Conservation (phyloP, 2,888 invertebrate species). For the Andrena hattorfiana region DNA sequence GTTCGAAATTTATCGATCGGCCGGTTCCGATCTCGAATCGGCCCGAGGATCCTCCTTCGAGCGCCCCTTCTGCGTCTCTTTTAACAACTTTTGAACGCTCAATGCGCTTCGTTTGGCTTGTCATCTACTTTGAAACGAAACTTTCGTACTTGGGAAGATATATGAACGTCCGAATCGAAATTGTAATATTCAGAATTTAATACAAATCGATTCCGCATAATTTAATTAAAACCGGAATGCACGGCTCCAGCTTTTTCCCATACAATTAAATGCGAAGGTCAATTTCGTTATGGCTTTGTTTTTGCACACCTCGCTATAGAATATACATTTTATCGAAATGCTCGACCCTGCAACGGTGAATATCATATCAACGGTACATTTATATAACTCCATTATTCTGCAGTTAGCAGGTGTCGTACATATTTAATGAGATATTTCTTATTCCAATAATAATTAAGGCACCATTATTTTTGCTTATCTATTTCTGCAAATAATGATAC, state of each 20-base stretch:
- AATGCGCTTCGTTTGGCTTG: background rate
- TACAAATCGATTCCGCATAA: background rate
- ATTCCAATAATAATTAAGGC: constrained; percentile 14
- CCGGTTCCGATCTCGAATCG: constrained; percentile 38
- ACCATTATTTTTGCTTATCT: constrained; percentile 9
- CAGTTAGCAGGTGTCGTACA: constrained; percentile 24
- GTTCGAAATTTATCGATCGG: constrained; percentile 52
- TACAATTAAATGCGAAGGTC: background rate
- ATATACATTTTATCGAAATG: background rate
- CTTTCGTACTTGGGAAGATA: background rate
- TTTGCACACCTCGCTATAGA: background rate
- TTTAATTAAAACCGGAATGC: background rate
- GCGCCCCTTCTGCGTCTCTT: constrained; percentile 17
- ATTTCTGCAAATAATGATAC: constrained; percentile 7
- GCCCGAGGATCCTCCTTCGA: constrained; percentile 29
- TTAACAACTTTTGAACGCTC: constrained; percentile 9
- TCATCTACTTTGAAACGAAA: background rate
- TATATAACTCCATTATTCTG: constrained; percentile 6
- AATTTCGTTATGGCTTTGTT: background rate
- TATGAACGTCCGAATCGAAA: background rate
- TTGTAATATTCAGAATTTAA: background rate
- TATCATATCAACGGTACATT: background rate
- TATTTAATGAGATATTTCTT: constrained; percentile 15
- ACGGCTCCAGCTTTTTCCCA: background rate
- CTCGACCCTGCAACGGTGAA: background rate